Percentiles rank a stretch among this genome's conserved stretches.
These are phyloP conservation scores for Pteronura brasiliensis DNA, from an alignment of 2,113 vertebrate genomes.

Conservation along the genomic window DNA sequence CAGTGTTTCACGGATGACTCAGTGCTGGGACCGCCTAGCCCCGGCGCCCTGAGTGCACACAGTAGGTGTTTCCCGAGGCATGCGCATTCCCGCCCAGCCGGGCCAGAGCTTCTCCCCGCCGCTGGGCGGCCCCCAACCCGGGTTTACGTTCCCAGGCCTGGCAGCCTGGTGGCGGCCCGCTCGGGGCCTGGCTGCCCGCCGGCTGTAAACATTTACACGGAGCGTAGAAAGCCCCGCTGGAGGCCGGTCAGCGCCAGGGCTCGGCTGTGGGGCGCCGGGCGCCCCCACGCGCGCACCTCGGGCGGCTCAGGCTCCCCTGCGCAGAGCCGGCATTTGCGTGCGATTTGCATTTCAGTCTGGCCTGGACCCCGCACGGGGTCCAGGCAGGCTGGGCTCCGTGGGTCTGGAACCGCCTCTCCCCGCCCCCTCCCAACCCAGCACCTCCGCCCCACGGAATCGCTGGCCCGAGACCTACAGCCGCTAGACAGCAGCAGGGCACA, in stretches of 20 bases:
- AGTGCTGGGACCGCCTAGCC: background rate
- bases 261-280: background rate
- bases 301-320: background rate
- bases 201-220: slow-evolving; percentile 55
- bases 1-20: fast-evolving
- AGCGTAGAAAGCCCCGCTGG: background rate
- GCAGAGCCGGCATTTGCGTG: background rate
- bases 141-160: slow-evolving; percentile 51
- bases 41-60: background rate
- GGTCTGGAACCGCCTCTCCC: no score
- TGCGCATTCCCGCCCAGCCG: no score
- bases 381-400: background rate
- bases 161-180: background rate
- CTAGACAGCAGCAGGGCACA: no score
- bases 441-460: no score
- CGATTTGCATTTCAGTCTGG: background rate
- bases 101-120: background rate
- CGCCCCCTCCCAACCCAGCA: fast-evolving
- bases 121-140: background rate
- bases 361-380: background rate
- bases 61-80: background rate
- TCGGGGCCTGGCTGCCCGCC: slow-evolving; percentile 44
- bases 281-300: background rate
- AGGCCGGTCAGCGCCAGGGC: background rate
- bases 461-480: background rate